Percentiles rank a stretch among this genome's conserved stretches.
Conservation (phyloP, 2,113 vertebrate genomes). For the Pteronura brasiliensis region DNA sequence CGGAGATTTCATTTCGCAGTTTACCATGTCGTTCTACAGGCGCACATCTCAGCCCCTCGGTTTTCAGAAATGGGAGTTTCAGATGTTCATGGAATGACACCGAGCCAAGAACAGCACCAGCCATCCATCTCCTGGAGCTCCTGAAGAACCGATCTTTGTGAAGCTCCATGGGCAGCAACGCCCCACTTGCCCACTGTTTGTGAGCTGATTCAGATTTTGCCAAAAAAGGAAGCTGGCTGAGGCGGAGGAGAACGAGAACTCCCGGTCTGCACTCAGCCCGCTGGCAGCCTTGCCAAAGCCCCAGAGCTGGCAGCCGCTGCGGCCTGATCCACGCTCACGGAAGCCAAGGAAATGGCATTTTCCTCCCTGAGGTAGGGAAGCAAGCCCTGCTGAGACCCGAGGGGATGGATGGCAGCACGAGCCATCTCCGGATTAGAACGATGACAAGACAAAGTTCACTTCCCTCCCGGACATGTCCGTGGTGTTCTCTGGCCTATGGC, state of each 20-base stretch:
- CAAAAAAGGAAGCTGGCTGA: constrained; percentile 25
- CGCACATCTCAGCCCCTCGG: neutral
- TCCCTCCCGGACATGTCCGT: neutral
- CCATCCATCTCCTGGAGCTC: neutral
- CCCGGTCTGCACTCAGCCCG: neutral
- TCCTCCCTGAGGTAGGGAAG: neutral
- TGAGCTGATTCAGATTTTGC: neutral
- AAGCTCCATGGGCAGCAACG: neutral
- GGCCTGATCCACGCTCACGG: neutral
- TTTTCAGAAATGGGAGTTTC: neutral
- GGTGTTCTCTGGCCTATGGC: neutral
- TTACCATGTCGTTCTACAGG: neutral
- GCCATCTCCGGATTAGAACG: neutral
- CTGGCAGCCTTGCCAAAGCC: neutral
- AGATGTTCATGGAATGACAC: neutral
- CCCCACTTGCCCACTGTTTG: neutral
- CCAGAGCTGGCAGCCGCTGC: neutral
- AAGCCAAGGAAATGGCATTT: neutral
- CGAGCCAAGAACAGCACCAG: neutral
- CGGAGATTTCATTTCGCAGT: neutral
- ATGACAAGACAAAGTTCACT: neutral
- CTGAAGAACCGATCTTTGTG: neutral
- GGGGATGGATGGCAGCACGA: fast-evolving
- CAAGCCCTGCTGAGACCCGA: neutral
- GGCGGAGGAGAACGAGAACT: neutral